phyloP scores from a whole-genome alignment of 2,113 vertebrate species.

The Semnornis frantzii region DNA sequence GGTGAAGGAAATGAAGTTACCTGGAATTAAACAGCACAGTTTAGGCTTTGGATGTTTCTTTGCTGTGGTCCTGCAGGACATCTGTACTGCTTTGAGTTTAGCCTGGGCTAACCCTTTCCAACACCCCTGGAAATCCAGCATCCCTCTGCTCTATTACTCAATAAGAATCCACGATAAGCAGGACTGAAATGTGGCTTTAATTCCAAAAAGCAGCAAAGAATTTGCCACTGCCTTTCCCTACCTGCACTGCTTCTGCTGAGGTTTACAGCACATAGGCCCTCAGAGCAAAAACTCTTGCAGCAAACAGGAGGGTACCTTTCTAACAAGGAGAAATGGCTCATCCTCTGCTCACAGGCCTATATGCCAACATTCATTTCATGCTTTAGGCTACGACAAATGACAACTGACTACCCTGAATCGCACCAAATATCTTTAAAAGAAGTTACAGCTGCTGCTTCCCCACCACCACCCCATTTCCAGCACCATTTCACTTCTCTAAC shows the following conservation, averaged over 20 bases:
- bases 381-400: background rate
- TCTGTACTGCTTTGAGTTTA: too few relatives aligned
- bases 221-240: background rate
- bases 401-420: background rate
- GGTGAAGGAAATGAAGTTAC: background rate
- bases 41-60: background rate
- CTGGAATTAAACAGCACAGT: background rate
- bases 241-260: background rate
- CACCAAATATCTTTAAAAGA: background rate
- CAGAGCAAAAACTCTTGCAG: background rate
- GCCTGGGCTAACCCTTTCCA: too few relatives aligned
- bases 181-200: background rate
- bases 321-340: background rate
- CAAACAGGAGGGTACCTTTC: background rate
- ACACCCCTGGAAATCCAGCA: background rate
- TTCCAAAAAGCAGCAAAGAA: background rate
- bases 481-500: background rate
- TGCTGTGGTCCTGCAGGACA: background rate
- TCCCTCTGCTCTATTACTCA: background rate
- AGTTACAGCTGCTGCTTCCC: background rate
- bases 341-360: background rate
- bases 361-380: background rate
- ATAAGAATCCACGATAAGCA: background rate
- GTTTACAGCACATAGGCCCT: background rate
- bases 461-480: background rate